These are phyloP conservation scores for Chaunax sp. DNA, from an alignment of 2,797 vertebrate species.

Conservation along the genomic window DNA sequence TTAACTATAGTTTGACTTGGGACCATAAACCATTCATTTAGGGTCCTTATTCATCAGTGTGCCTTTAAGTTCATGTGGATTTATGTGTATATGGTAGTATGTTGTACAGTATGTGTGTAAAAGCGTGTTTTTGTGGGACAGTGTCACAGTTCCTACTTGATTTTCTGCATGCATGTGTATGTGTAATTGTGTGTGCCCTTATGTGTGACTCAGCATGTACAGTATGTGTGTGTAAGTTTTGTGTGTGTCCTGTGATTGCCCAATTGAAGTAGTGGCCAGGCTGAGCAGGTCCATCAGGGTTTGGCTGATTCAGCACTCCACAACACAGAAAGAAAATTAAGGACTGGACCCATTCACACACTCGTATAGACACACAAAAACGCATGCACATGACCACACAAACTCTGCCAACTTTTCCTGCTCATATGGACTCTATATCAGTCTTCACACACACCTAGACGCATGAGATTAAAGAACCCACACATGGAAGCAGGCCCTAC, in stretches of 20 bases:
- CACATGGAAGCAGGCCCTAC: slow-evolving; percentile 3
- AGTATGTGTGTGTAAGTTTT: slow-evolving; percentile 17
- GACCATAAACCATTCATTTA: slow-evolving; percentile 4
- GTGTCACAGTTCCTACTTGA: slow-evolving; percentile 9
- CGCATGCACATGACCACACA: slow-evolving; percentile 7
- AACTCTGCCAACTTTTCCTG: slow-evolving; percentile 40
- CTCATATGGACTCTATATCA: slow-evolving; percentile 49
- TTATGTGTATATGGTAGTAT: too few species aligned
- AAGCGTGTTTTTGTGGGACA: neutral
- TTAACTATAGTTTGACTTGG: slow-evolving; percentile 23
- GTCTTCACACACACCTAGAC: slow-evolving; percentile 31
- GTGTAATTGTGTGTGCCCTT: slow-evolving; percentile 6
- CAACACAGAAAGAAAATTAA: slow-evolving; percentile 57
- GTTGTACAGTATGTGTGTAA: neutral
- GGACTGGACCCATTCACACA: slow-evolving; percentile 41
- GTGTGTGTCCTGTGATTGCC: slow-evolving; percentile 41
- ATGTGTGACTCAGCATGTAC: slow-evolving; percentile 43
- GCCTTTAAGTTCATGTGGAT: too few species aligned
- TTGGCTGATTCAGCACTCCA: slow-evolving; percentile 68
- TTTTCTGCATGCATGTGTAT: slow-evolving; percentile 30
- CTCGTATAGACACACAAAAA: slow-evolving; percentile 24
- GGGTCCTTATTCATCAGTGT: too few species aligned
- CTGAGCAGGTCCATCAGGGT: slow-evolving; percentile 61
- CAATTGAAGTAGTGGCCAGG: slow-evolving; percentile 57
- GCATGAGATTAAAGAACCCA: slow-evolving; percentile 34